Percentiles rank a stretch among this genome's conserved stretches.
Evolutionary conservation across 2,888 invertebrate genomes (phyloP).

Genomic region (Macrophya alboannulata): DNA sequence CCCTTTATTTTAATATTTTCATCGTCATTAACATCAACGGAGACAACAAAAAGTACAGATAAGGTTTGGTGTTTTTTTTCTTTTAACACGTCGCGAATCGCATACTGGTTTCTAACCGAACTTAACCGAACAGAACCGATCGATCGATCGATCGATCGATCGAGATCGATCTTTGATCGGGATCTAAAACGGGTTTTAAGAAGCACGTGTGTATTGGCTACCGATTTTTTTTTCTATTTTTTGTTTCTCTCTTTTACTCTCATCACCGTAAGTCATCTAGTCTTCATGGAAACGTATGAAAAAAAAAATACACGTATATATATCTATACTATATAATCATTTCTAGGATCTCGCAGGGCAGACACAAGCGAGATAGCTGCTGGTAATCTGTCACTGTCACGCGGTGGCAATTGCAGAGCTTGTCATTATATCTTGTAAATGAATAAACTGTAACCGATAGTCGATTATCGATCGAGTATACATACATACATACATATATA

Average conservation of each 20-base stretch:
- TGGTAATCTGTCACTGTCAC: conserved; percentile 34
- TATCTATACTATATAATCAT: background rate
- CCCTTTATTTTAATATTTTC: too few relatives aligned
- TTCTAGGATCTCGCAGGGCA: background rate
- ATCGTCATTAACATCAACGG: too few relatives aligned
- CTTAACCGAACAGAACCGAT: background rate
- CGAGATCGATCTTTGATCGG: conserved; percentile 15
- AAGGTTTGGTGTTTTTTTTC: too few relatives aligned
- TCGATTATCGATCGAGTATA: conserved; percentile 10
- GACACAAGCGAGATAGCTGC: background rate
- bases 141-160: background rate
- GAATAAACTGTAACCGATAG: conserved; percentile 46
- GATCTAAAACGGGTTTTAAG: conserved; percentile 2
- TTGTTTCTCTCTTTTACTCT: too few relatives aligned
- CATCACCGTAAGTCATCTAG: conserved; percentile 3
- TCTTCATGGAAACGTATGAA: background rate
- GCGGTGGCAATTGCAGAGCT: conserved; percentile 10
- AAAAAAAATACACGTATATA: background rate
- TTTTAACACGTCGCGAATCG: background rate
- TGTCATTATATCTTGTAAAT: conserved; percentile 40
- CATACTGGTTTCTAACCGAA: background rate
- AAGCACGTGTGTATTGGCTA: conserved; percentile 6
- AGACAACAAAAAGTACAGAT: too few relatives aligned
- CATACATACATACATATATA: background rate
- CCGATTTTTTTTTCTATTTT: background rate